Evolutionary conservation across 2,888 invertebrate genomes (phyloP).

Genomic region (Meliscaeva auricollis): DNA sequence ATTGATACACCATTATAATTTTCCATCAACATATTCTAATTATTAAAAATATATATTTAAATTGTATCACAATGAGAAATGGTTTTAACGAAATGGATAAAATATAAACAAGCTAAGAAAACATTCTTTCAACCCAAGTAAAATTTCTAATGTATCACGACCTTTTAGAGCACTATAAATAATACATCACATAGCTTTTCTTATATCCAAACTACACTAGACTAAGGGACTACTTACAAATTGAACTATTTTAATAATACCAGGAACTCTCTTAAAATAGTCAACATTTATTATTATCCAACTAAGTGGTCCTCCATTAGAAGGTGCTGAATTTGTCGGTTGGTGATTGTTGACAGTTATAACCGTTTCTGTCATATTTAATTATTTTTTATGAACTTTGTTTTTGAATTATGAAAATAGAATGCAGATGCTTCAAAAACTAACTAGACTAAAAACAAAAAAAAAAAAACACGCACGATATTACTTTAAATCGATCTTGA

Average conservation of each 20-base stretch:
- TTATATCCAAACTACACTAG: no score
- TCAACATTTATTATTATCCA: constrained; percentile 91
- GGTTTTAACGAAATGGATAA: no score
- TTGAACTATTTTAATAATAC: constrained; percentile 91
- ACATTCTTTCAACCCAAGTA: no score
- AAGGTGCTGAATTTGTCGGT: constrained; percentile 82
- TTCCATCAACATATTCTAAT: no score
- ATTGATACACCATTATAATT: no score
- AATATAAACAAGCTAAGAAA: no score
- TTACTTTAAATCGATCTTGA: constrained; percentile 44
- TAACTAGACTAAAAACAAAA: no score
- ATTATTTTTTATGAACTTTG: not conserved
- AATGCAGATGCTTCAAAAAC: not conserved
- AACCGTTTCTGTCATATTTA: constrained; percentile 94
- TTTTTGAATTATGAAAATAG: constrained; percentile 3
- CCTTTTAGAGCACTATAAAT: no score
- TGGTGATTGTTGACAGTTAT: constrained; percentile 91
- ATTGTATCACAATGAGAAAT: no score
- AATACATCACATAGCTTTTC: no score
- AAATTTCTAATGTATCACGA: no score
- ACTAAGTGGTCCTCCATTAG: constrained; percentile 84
- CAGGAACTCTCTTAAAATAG: constrained; percentile 93
- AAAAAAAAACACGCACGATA: constrained; percentile 14
- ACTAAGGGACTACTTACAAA: constrained; percentile 87
- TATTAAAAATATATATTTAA: no score